phyloP scores from a whole-genome alignment of 1,140 invertebrate genomes.

The Calliphora vicina region DNA sequence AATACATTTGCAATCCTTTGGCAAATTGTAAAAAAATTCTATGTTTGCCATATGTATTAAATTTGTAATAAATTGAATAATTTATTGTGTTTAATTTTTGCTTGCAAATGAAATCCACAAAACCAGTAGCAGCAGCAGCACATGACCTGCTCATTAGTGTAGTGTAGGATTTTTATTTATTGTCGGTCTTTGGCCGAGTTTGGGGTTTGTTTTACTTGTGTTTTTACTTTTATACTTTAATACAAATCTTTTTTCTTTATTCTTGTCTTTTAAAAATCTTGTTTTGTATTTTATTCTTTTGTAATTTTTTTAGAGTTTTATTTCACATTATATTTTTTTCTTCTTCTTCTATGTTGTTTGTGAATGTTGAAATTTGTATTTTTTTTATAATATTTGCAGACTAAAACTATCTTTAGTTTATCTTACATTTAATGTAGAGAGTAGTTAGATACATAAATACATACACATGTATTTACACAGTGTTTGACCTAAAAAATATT shows the following conservation, averaged over 20 bases:
- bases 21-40: too few species aligned
- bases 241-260: background rate
- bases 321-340: background rate
- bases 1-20: too few species aligned
- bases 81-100: background rate
- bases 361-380: background rate
- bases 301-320: background rate
- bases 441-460: background rate
- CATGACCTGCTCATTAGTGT: background rate
- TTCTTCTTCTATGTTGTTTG: background rate
- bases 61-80: too few species aligned
- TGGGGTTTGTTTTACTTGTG: background rate
- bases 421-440: slow-evolving; percentile 26
- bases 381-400: background rate
- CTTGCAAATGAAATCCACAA: background rate
- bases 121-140: background rate
- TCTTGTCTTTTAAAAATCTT: background rate
- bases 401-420: slow-evolving; percentile 23
- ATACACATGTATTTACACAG: slow-evolving; percentile 16
- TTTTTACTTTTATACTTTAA: background rate
- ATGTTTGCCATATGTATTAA: too few species aligned
- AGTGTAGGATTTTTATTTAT: background rate
- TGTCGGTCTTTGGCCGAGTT: background rate
- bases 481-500: slow-evolving; percentile 17
- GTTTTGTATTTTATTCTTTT: background rate